These are phyloP conservation scores for Drosophila conformis DNA, from an alignment of 2,888 invertebrate genomes.

Conservation along the genomic window DNA sequence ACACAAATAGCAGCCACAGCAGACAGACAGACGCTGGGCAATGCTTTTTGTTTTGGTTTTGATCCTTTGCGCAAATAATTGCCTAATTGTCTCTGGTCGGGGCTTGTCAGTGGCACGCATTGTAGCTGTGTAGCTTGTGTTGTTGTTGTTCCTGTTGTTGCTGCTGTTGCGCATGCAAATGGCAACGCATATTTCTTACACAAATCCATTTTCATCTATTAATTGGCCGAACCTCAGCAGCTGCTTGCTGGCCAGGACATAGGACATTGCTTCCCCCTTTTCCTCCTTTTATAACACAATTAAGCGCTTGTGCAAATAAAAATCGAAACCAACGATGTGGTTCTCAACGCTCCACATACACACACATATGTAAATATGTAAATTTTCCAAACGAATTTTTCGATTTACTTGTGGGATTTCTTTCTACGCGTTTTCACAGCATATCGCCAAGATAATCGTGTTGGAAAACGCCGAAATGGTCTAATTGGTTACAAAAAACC, in stretches of 20 bases:
- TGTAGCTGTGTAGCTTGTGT: constrained; percentile 24
- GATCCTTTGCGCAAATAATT: constrained; percentile 82
- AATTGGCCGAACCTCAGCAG: constrained; percentile 70
- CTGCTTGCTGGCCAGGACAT: constrained; percentile 54
- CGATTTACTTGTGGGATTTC: constrained; percentile 14
- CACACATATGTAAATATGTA: constrained; percentile 22
- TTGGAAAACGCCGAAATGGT: neutral
- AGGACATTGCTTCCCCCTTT: constrained; percentile 35
- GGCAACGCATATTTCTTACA: constrained; percentile 74
- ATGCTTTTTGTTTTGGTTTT: constrained; percentile 78
- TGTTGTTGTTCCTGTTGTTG: constrained; percentile 12
- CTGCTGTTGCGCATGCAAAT: constrained; percentile 64
- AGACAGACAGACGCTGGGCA: constrained; percentile 39
- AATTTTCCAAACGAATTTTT: constrained; percentile 22
- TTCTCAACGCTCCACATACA: constrained; percentile 33
- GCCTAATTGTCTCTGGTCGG: constrained; percentile 78
- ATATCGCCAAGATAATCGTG: neutral
- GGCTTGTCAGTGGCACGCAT: constrained; percentile 62
- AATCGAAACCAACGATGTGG: constrained; percentile 47
- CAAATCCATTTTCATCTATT: constrained; percentile 79
- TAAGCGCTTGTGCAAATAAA: constrained; percentile 78
- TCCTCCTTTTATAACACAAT: constrained; percentile 53
- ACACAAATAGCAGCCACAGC: constrained; percentile 10
- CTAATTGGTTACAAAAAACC: neutral
- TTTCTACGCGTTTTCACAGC: neutral